phyloP scores from a whole-genome alignment of 30 jellyfish, hydroid and myxozoan species.

The Aurelia sp. region DNA sequence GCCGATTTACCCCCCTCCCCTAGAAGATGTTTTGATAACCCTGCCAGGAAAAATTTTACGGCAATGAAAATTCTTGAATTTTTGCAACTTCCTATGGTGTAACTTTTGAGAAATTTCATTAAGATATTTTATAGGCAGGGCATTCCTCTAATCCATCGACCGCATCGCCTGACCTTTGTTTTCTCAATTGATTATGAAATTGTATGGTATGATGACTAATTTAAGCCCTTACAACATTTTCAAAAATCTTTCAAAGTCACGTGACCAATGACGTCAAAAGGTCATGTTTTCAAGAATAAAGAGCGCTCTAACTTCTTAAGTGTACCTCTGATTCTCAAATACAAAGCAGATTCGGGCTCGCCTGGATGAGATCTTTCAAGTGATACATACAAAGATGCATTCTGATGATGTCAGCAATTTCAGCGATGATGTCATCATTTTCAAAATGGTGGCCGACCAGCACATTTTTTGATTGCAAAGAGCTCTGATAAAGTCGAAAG shows the following conservation, averaged over 20 bases:
- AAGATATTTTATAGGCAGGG: too few relatives aligned
- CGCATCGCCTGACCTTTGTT: slow-evolving; percentile 28
- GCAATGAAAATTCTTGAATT: too few relatives aligned
- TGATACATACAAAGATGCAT: background rate
- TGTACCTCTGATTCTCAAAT: slow-evolving; percentile 9
- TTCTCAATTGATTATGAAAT: background rate
- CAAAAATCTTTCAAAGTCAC: background rate
- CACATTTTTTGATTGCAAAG: too few relatives aligned
- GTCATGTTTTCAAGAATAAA: slow-evolving; percentile 3
- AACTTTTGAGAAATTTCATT: too few relatives aligned
- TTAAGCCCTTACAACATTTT: slow-evolving; percentile 25
- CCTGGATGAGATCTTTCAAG: slow-evolving; percentile 8
- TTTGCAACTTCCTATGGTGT: too few relatives aligned
- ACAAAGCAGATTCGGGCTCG: slow-evolving; percentile 7
- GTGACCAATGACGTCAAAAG: slow-evolving; percentile 26
- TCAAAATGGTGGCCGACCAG: background rate
- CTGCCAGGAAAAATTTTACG: too few relatives aligned
- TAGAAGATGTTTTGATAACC: too few relatives aligned
- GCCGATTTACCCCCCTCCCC: too few relatives aligned
- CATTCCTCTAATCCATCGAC: slow-evolving; percentile 11
- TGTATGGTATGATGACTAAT: background rate
- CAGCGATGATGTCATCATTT: background rate
- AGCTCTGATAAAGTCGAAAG: too few relatives aligned
- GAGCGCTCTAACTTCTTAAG: slow-evolving; percentile 5
- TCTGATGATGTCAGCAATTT: slow-evolving; percentile 14